A percentile compares a stretch with the other conserved stretches of the same genome.
Evolutionary conservation across 2,888 invertebrate species (phyloP).

Genomic region (Lepidonotus clava): DNA sequence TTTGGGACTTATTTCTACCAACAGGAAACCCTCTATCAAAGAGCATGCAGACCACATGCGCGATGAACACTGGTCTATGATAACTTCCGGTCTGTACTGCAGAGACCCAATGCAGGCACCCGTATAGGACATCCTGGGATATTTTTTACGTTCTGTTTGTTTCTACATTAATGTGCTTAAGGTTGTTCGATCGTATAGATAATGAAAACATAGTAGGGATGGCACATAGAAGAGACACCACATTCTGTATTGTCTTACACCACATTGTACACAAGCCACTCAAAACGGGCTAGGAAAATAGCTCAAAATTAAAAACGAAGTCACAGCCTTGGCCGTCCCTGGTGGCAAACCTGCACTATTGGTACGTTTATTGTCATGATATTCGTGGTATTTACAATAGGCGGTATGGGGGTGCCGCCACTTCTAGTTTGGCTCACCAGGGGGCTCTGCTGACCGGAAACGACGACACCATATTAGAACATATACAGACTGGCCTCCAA

Average conservation of each 20-base stretch:
- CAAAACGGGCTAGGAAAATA: constrained; percentile 44
- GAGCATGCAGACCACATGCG: constrained; percentile 23
- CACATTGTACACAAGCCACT: constrained; percentile 45
- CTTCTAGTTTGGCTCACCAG: constrained; percentile 34
- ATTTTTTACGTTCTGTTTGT: too few species aligned
- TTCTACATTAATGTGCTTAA: constrained; percentile 44
- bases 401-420: neutral
- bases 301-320: constrained; percentile 29
- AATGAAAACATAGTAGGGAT: constrained; percentile 38
- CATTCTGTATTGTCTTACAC: constrained; percentile 38
- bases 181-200: constrained; percentile 46
- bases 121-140: constrained; percentile 34
- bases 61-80: constrained; percentile 35
- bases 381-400: constrained; percentile 2
- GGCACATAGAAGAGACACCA: constrained; percentile 26
- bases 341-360: constrained; percentile 39
- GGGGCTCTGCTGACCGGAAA: neutral
- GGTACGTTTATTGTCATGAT: constrained; percentile 37
- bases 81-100: constrained; percentile 44
- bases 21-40: constrained; percentile 31
- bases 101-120: constrained; percentile 35
- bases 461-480: constrained; percentile 18
- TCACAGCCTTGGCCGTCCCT: constrained; percentile 38
- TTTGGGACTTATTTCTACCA: neutral
- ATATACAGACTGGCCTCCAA: constrained; percentile 26